Conservation (phyloP, 2,113 vertebrate species). For the Odocoileus virginianus region DNA sequence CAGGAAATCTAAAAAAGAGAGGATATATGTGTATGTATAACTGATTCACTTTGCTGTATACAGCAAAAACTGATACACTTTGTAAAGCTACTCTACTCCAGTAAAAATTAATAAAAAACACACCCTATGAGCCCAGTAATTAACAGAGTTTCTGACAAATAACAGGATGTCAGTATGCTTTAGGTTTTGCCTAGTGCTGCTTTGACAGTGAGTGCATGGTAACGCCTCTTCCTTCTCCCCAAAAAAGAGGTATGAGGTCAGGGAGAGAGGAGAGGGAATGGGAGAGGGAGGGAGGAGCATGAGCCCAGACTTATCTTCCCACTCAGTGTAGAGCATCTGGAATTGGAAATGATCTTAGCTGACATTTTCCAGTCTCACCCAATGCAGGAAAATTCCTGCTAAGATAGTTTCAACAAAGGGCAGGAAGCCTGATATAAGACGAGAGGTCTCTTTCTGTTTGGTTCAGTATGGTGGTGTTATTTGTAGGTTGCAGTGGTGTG, state of each 20-base stretch:
- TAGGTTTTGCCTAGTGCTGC: neutral
- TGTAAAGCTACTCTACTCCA: neutral
- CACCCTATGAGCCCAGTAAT: neutral
- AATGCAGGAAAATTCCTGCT: neutral
- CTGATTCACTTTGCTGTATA: neutral
- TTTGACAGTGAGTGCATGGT: neutral
- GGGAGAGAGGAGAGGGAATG: neutral
- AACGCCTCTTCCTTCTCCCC: fast-evolving
- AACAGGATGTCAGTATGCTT: neutral
- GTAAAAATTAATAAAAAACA: neutral
- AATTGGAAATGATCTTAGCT: neutral
- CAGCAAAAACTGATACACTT: neutral
- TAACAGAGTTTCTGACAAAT: neutral
- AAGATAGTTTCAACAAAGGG: neutral
- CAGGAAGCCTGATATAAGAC: neutral
- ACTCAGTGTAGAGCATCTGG: neutral
- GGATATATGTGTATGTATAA: neutral
- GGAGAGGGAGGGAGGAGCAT: neutral
- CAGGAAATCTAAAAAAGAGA: neutral
- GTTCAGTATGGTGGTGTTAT: neutral
- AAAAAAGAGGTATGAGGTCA: neutral
- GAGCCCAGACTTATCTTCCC: neutral
- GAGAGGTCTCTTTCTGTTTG: neutral
- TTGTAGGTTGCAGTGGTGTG: neutral
- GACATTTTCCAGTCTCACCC: neutral